These are phyloP conservation scores for Athalia cordata DNA, from an alignment of 2,888 invertebrate species.

Conservation along the genomic window DNA sequence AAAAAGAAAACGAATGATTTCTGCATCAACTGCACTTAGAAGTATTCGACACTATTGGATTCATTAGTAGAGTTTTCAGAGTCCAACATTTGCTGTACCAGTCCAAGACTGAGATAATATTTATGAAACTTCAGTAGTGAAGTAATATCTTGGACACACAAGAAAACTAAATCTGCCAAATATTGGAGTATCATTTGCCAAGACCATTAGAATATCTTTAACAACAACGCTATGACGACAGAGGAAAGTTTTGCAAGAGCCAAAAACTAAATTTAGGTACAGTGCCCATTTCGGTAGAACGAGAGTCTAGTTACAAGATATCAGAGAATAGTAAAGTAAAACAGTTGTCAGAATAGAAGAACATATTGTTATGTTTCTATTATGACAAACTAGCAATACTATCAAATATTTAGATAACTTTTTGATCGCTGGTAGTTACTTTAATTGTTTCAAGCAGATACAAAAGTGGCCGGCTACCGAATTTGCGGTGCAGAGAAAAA, in stretches of 20 bases:
- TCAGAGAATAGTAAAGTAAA: not conserved
- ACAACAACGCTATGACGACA: not conserved
- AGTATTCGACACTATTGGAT: too few species aligned
- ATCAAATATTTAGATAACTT: not conserved
- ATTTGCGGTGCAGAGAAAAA: not conserved
- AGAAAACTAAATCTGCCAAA: constrained; percentile 9
- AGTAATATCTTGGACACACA: not conserved
- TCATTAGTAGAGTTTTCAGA: too few species aligned
- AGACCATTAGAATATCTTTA: constrained; percentile 22
- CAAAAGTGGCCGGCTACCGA: not conserved
- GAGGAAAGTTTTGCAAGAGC: constrained; percentile 10
- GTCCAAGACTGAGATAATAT: too few species aligned
- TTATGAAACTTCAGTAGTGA: too few species aligned
- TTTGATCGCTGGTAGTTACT: not conserved
- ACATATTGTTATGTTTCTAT: too few species aligned
- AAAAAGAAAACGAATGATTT: too few species aligned
- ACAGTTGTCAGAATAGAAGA: not conserved
- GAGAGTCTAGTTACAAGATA: not conserved
- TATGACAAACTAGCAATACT: too few species aligned
- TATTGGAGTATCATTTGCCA: constrained; percentile 13
- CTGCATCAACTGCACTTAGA: too few species aligned
- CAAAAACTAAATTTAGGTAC: constrained; percentile 35
- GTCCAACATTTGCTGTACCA: too few species aligned
- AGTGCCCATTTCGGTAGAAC: not conserved
- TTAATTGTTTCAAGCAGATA: not conserved